Evolutionary conservation across 2,113 vertebrate species (phyloP).

Genomic region (Vombatus ursinus): DNA sequence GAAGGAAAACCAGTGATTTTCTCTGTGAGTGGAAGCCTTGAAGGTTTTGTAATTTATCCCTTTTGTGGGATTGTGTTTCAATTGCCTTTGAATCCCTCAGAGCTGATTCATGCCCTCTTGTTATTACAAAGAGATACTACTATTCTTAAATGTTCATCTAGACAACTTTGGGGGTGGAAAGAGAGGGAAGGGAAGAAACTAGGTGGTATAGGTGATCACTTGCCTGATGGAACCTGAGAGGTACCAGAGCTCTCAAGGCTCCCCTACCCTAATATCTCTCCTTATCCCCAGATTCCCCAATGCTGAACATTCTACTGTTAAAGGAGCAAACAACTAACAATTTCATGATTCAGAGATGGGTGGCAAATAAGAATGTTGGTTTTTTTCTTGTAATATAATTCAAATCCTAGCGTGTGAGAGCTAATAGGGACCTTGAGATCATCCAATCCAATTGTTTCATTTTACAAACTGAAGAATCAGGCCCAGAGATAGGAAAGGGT

Average conservation of each 20-base stretch:
- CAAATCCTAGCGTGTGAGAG: not conserved
- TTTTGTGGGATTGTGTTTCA: constrained; percentile 26
- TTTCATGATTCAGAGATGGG: not conserved
- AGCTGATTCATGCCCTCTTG: not conserved
- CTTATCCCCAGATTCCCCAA: not conserved
- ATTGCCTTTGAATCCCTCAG: not conserved
- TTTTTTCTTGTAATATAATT: not conserved
- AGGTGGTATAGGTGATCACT: not conserved
- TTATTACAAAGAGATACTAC: not conserved
- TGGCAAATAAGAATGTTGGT: not conserved
- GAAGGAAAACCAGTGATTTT: not conserved
- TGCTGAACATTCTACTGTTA: not conserved
- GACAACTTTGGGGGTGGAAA: not conserved
- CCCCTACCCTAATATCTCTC: not conserved
- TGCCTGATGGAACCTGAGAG: not conserved
- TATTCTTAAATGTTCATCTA: constrained; percentile 4
- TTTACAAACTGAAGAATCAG: not conserved
- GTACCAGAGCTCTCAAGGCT: not conserved
- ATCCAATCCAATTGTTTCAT: not conserved
- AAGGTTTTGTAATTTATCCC: not conserved
- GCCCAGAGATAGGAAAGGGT: not conserved
- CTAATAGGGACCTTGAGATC: not conserved
- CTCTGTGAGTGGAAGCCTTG: constrained; percentile 4
- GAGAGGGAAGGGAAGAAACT: not conserved
- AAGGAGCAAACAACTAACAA: not conserved